A percentile compares a stretch with the other conserved stretches of the same genome.
phyloP scores from a whole-genome alignment of 1,140 invertebrate species.

The Bilobella aurantiaca region DNA sequence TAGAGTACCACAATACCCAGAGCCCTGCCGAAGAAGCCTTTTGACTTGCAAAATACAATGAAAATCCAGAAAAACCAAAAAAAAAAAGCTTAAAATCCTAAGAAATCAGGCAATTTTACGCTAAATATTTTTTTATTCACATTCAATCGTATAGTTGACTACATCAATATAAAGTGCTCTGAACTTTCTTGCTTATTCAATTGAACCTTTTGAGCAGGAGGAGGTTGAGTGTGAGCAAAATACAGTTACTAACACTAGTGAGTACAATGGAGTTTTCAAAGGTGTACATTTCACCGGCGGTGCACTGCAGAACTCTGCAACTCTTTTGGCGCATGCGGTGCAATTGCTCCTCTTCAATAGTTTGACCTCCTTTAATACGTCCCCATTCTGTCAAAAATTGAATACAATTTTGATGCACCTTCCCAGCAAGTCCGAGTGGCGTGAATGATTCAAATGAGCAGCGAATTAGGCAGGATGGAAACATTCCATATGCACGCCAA shows the following conservation, averaged over 20 bases:
- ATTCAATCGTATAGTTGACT: too few species aligned
- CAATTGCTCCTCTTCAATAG: background rate
- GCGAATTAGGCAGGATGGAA: background rate
- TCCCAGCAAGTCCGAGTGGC: conserved; percentile 1
- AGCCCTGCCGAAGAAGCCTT: too few species aligned
- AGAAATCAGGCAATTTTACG: too few species aligned
- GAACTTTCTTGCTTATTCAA: background rate
- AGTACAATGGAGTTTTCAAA: conserved; percentile 21
- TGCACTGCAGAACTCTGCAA: conserved; percentile 8
- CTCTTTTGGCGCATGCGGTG: background rate
- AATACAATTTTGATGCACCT: background rate
- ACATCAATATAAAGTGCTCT: too few species aligned
- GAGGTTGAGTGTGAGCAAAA: background rate
- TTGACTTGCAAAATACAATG: too few species aligned
- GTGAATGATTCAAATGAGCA: conserved; percentile 9
- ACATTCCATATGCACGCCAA: conserved; percentile 2
- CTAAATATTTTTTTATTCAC: too few species aligned
- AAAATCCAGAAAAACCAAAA: too few species aligned
- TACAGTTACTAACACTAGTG: conserved; percentile 4
- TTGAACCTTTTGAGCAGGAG: background rate
- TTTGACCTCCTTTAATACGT: too few species aligned
- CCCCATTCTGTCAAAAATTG: background rate
- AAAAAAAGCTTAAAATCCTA: too few species aligned
- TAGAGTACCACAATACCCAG: too few species aligned
- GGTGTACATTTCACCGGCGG: conserved; percentile 11